These are phyloP conservation scores for Buceros bicornis DNA, from an alignment of 2,797 vertebrate species.

Conservation along the genomic window DNA sequence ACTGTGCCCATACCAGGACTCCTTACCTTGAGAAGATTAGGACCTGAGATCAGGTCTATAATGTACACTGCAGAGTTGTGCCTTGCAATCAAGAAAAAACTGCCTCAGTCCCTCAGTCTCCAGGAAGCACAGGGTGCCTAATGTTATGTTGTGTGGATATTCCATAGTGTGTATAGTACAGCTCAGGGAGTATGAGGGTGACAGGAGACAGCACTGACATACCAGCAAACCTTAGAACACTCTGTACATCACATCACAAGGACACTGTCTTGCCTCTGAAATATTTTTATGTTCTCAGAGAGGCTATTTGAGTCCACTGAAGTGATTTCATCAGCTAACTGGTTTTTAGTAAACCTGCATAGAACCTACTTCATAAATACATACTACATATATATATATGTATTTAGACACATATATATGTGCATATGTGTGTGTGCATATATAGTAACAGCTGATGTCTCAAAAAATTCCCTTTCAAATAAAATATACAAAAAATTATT, in stretches of 20 bases:
- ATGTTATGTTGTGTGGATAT: rapidly evolving
- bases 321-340: not conserved
- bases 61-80: not conserved
- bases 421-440: not conserved
- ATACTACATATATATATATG: not conserved
- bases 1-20: not conserved
- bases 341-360: not conserved
- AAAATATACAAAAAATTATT: not conserved
- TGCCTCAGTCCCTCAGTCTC: not conserved
- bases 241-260: not conserved
- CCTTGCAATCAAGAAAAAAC: not conserved
- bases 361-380: not conserved
- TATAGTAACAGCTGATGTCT: not conserved
- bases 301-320: not conserved
- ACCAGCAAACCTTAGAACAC: not conserved
- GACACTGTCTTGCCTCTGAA: not conserved
- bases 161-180: not conserved
- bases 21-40: not conserved
- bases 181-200: not conserved
- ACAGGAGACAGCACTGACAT: not conserved
- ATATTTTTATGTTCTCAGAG: not conserved
- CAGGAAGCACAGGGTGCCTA: not conserved
- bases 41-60: not conserved
- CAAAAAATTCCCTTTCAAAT: not conserved
- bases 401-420: not conserved